A percentile compares a stretch with the other conserved stretches of the same genome.
These are phyloP conservation scores for Lontra canadensis DNA, from an alignment of 2,113 vertebrate species.

Conservation along the genomic window DNA sequence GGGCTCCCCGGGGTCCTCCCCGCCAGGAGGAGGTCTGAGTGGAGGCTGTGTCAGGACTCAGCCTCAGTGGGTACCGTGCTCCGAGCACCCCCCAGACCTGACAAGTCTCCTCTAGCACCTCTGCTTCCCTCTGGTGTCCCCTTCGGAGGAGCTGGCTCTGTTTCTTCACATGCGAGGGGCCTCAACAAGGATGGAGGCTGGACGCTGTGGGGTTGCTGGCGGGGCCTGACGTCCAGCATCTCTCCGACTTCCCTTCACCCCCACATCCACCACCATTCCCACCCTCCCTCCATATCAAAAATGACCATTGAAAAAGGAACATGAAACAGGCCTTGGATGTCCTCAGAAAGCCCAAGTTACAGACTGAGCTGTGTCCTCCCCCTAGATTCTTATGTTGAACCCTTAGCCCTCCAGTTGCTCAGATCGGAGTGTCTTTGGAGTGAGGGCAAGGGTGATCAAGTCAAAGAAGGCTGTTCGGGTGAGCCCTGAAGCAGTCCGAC, in stretches of 20 bases:
- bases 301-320: neutral
- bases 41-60: neutral
- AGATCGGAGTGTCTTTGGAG: neutral
- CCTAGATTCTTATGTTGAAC: neutral
- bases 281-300: neutral
- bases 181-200: neutral
- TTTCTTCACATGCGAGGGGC: neutral
- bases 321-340: neutral
- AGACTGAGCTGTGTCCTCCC: neutral
- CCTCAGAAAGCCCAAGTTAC: neutral
- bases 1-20: rapidly evolving
- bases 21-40: neutral
- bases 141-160: neutral
- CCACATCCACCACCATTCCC: rapidly evolving
- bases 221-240: no score
- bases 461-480: neutral
- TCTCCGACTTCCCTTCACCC: rapidly evolving
- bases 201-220: neutral
- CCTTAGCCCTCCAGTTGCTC: neutral
- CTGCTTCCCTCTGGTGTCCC: neutral
- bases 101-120: conserved; percentile 30
- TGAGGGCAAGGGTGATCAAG: neutral
- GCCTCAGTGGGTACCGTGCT: neutral
- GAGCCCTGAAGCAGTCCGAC: neutral
- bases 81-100: conserved; percentile 28